phyloP scores from a whole-genome alignment of 1,140 invertebrate species.

The Zaprionus camerounensis region DNA sequence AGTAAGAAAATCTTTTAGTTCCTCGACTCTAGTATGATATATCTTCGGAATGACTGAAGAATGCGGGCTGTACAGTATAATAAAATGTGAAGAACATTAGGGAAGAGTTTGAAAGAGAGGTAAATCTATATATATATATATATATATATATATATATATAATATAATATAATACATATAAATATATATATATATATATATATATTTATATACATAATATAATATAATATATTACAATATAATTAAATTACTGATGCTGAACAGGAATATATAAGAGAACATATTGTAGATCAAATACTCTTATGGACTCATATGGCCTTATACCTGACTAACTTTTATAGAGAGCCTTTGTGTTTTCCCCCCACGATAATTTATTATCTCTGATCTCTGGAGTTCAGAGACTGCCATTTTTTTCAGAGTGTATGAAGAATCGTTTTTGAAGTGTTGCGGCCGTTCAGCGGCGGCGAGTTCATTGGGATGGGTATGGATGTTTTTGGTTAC shows the following conservation, averaged over 20 bases:
- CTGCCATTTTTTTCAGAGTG: conserved; percentile 1
- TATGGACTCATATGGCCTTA: background rate
- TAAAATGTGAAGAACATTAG: background rate
- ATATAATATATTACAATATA: too few relatives aligned
- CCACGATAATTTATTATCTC: background rate
- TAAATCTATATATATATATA: too few relatives aligned
- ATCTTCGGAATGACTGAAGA: background rate
- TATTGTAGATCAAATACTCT: background rate
- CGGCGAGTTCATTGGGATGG: conserved; percentile 54
- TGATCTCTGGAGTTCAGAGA: background rate
- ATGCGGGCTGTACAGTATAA: background rate
- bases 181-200: too few relatives aligned
- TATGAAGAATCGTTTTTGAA: conserved; percentile 40
- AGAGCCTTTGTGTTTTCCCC: background rate
- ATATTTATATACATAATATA: too few relatives aligned
- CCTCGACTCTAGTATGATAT: background rate
- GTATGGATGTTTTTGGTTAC: conserved; percentile 45
- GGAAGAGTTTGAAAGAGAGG: too few relatives aligned
- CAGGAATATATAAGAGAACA: conserved; percentile 38
- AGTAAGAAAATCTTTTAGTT: conserved; percentile 15
- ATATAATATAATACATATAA: too few relatives aligned
- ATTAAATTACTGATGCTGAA: background rate
- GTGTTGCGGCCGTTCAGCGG: conserved; percentile 31
- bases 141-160: too few relatives aligned
- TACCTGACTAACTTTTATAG: background rate